These are phyloP conservation scores for Hydrolagus affinis DNA, from an alignment of 2,113 vertebrate species.

Conservation along the genomic window DNA sequence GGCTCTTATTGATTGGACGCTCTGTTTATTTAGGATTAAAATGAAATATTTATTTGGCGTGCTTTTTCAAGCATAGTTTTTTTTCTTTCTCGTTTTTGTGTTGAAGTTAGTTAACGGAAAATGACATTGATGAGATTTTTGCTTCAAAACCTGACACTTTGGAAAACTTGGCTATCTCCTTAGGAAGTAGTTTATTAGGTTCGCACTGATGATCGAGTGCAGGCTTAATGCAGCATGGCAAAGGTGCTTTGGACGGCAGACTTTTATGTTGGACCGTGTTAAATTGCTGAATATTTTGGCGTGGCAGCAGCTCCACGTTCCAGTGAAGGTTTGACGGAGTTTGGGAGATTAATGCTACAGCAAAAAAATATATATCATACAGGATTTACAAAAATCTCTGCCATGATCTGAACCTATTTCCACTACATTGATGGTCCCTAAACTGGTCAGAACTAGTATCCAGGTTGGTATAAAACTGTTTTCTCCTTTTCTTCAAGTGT, in stretches of 20 bases:
- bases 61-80: slow-evolving; percentile 60
- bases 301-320: neutral
- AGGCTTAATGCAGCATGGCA: slow-evolving; percentile 68
- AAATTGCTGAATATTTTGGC: slow-evolving; percentile 27
- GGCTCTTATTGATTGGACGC: slow-evolving; percentile 50
- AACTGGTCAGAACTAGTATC: neutral
- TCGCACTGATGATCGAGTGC: slow-evolving; percentile 55
- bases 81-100: slow-evolving; percentile 32
- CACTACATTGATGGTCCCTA: neutral
- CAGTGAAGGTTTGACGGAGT: slow-evolving; percentile 2
- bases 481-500: neutral
- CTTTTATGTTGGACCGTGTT: slow-evolving; percentile 50
- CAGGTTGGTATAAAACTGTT: neutral
- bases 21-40: slow-evolving; percentile 64
- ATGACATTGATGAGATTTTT: slow-evolving; percentile 40
- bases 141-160: slow-evolving; percentile 34
- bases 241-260: slow-evolving; percentile 66
- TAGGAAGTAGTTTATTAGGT: slow-evolving; percentile 64
- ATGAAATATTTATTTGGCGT: slow-evolving; percentile 66
- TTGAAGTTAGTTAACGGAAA: slow-evolving; percentile 34
- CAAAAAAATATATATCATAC: neutral
- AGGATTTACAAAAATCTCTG: neutral
- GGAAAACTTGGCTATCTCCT: slow-evolving; percentile 50
- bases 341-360: neutral
- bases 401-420: slow-evolving; percentile 15